phyloP scores from a whole-genome alignment of 2,888 invertebrate genomes.

The Cylloceria caligata region DNA sequence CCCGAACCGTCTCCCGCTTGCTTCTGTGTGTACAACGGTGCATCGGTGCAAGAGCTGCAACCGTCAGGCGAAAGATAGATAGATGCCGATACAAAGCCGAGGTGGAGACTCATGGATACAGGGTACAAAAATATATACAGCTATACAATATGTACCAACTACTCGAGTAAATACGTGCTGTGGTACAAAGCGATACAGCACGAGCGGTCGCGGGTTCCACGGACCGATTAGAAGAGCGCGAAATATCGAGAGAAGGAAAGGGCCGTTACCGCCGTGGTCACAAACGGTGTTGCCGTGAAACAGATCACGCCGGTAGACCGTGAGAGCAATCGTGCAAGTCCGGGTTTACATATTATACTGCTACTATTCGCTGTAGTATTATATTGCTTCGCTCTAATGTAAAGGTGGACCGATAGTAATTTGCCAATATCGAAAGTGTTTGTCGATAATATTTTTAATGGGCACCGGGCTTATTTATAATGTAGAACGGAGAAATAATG shows the following conservation, averaged over 20 bases:
- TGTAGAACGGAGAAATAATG: background rate
- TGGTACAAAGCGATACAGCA: conserved; percentile 52
- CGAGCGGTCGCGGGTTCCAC: conserved; percentile 48
- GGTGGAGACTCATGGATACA: conserved; percentile 27
- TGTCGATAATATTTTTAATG: conserved; percentile 74
- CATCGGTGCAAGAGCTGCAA: conserved; percentile 40
- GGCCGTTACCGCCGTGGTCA: conserved; percentile 38
- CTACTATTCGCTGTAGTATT: conserved; percentile 27
- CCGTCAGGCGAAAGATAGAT: conserved; percentile 60
- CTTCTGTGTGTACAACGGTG: conserved; percentile 42
- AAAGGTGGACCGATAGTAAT: conserved; percentile 72
- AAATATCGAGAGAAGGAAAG: conserved; percentile 60
- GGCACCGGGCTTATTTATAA: conserved; percentile 59
- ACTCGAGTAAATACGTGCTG: background rate
- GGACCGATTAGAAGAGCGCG: conserved; percentile 53
- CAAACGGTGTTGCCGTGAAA: conserved; percentile 56
- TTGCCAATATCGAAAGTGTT: conserved; percentile 80
- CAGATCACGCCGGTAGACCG: conserved; percentile 66
- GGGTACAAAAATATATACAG: conserved; percentile 16
- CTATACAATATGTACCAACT: conserved; percentile 9
- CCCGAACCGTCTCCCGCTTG: conserved; percentile 17
- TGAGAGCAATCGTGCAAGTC: conserved; percentile 65
- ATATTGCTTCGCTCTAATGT: conserved; percentile 26
- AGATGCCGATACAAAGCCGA: conserved; percentile 50
- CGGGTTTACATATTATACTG: conserved; percentile 65